Evolutionary conservation across 2,113 vertebrate species (phyloP), one percentile per base, ranked within the genome.

Genomic region (Pampusana beccarii): DNA sequence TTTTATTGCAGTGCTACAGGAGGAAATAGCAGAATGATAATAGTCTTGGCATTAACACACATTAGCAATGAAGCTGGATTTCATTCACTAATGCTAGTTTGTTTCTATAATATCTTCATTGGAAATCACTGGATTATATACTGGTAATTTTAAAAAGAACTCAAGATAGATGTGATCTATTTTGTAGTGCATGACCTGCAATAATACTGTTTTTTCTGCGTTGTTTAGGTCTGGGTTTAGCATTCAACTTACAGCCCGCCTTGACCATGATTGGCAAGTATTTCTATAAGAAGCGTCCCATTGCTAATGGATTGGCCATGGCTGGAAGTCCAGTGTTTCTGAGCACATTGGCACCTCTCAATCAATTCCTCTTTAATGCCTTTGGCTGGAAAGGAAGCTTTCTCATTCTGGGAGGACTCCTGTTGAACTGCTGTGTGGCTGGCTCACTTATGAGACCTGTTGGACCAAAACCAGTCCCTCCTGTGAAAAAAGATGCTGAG

Each of bases 341-440:
- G 94, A 99, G 99, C 96, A 98, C 99, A 26, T 75, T 99, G 86
- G 99, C 99, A 46, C 99, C 99, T 82, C 98, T 99, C 80, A 99
- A 99, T 97, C 99, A 99, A 96, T 99, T 98, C 90, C 98, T 99
- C 21, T 98, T 99, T 95, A 99, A 99, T 88, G 93, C 84, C 6
- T 99, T 98, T n/a, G 99, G 99, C 77, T 99, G 99, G 99, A 98
- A 98, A 90, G 99, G 99, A 84, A 99, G 99, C 93, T 99, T 99
- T 97, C 97, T 99, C 72, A 99, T 99, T 96, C 98, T 99, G 73
- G 99, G 98, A 9, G 99, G 98, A 38, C 96, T 99, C 81, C 94
- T 99, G 86, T 98, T 99, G 88, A 99, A 99, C 96, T 98, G 98
- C 95, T 99, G 99, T 64, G 99, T 99, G 88, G 99, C 99, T 34